Evolutionary conservation across 1,140 invertebrate species (phyloP).

Genomic region (Drosophila navojoa): DNA sequence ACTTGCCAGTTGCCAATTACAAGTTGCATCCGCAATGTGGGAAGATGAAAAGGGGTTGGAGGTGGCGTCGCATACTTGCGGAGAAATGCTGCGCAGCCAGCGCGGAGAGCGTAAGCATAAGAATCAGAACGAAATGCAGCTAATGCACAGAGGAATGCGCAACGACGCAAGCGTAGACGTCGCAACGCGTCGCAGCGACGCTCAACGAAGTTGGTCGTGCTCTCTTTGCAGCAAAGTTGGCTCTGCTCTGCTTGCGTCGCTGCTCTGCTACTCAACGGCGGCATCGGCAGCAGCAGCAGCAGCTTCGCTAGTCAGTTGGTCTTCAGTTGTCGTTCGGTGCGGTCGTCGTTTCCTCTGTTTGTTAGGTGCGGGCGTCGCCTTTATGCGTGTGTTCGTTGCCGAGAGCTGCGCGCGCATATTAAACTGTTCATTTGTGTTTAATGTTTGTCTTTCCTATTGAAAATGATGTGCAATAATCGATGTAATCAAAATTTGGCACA

Average conservation of each 20-base stretch:
- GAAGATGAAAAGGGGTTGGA: slow-evolving; percentile 30
- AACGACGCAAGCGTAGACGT: slow-evolving; percentile 34
- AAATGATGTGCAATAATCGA: slow-evolving; percentile 46
- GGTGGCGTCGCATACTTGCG: slow-evolving; percentile 53
- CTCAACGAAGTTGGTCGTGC: slow-evolving; percentile 5
- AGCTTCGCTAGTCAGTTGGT: slow-evolving; percentile 54
- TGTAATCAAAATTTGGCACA: slow-evolving; percentile 35
- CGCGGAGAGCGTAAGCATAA: slow-evolving; percentile 24
- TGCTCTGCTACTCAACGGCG: slow-evolving; percentile 5
- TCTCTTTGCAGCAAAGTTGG: slow-evolving; percentile 4
- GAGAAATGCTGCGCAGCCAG: slow-evolving; percentile 67
- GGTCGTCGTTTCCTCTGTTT: slow-evolving; percentile 30
- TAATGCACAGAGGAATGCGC: slow-evolving; percentile 75
- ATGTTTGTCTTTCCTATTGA: slow-evolving; percentile 25
- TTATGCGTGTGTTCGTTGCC: slow-evolving; percentile 1
- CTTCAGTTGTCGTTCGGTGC: slow-evolving; percentile 56
- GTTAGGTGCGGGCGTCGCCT: not conserved
- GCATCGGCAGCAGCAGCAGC: slow-evolving; percentile 13
- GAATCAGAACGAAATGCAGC: slow-evolving; percentile 77
- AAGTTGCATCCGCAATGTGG: slow-evolving; percentile 58
- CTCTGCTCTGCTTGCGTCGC: slow-evolving; percentile 10
- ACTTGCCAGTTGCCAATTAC: slow-evolving; percentile 27
- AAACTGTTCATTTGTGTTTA: slow-evolving; percentile 30
- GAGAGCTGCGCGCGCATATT: slow-evolving; percentile 38
- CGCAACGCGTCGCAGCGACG: slow-evolving; percentile 12